Base-by-base conservation (phyloP, 2,797 vertebrate species). In the Malacoraja senta region DNA sequence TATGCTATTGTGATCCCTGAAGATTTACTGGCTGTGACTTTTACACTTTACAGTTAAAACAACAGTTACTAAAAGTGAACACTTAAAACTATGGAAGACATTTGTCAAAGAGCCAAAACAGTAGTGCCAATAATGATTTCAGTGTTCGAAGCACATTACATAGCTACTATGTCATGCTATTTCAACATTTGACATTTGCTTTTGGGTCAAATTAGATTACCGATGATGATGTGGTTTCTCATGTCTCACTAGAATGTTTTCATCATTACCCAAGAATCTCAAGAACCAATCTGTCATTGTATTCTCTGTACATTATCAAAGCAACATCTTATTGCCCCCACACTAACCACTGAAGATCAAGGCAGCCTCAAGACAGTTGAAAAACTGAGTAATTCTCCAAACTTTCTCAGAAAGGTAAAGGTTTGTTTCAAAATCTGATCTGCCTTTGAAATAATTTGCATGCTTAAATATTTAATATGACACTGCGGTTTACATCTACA, bases 71-170 rank as follows among this genome's bases (percentile, higher is more conserved):
- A 93, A 93, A 94, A 95, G 94, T 94, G 94, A 94, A 95, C 94
- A 93, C 94, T 95, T 95, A 95, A 96, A 97, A 97, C 96, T 96
- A 96, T 95, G 95, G 63, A 63, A 21, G 65, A 68, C n/a, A 53
- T 93, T 94, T 94, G 95, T 95, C 95, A 94, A 93, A 61, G 93
- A 94, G 96, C 96, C 96, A 97, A 96, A 96, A 96, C 96, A 88
- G 96, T 96, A 96, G 96, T 96, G 96, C 95, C 96, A 96, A 95
- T 96, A 96, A 95, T 94, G 94, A 95, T 95, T 96, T 95, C 96
- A 96, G 24, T 94, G 94, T 95, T 94, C 95, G 93, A 93, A 24
- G 8, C 95, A 94, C 76, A 81, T 94, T 95, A 94, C 95, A 95
- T 94, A 95, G 95, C 94, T 94, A 93, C 81, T 94, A 94, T 94